phyloP scores from a whole-genome alignment of 2,113 vertebrate genomes.

The Protomyctophum bolini region DNA sequence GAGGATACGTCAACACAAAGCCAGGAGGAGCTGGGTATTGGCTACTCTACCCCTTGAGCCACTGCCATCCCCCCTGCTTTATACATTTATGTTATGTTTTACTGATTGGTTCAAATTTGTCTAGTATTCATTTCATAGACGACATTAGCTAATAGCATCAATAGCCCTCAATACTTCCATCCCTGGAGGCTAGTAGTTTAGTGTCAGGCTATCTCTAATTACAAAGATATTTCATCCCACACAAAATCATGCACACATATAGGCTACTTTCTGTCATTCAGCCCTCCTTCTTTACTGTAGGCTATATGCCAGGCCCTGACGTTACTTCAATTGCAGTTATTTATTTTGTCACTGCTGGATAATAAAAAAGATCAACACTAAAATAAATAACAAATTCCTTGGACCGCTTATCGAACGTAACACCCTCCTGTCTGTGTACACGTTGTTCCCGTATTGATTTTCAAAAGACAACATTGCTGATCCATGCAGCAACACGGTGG shows the following conservation, averaged over 20 bases:
- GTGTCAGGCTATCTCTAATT: slow-evolving; percentile 43
- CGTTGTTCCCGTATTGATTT: slow-evolving; percentile 68
- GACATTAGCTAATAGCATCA: background rate
- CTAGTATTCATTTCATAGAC: too few species aligned
- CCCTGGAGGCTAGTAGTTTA: slow-evolving; percentile 4
- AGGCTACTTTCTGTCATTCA: slow-evolving; percentile 24
- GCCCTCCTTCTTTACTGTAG: slow-evolving; percentile 32
- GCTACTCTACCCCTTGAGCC: too few species aligned
- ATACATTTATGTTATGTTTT: too few species aligned
- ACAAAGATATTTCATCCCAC: slow-evolving; percentile 32
- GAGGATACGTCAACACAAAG: too few species aligned
- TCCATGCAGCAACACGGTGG: slow-evolving; percentile 76
- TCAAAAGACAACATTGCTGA: slow-evolving; percentile 67
- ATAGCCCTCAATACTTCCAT: slow-evolving; percentile 2
- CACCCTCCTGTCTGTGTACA: slow-evolving; percentile 36
- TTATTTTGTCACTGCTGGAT: slow-evolving; percentile 26
- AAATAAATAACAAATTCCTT: slow-evolving; percentile 57
- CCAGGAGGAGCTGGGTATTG: too few species aligned
- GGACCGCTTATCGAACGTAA: slow-evolving; percentile 57
- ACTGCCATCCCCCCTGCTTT: too few species aligned
- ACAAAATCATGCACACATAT: background rate
- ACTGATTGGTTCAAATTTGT: too few species aligned
- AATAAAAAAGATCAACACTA: slow-evolving; percentile 50
- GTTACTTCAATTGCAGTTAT: slow-evolving; percentile 66
- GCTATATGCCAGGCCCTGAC: slow-evolving; percentile 26